A percentile compares a stretch with the other conserved stretches of the same genome.
Evolutionary conservation across 2,888 invertebrate genomes (phyloP).

Genomic region (Lycocerus yunnanus): DNA sequence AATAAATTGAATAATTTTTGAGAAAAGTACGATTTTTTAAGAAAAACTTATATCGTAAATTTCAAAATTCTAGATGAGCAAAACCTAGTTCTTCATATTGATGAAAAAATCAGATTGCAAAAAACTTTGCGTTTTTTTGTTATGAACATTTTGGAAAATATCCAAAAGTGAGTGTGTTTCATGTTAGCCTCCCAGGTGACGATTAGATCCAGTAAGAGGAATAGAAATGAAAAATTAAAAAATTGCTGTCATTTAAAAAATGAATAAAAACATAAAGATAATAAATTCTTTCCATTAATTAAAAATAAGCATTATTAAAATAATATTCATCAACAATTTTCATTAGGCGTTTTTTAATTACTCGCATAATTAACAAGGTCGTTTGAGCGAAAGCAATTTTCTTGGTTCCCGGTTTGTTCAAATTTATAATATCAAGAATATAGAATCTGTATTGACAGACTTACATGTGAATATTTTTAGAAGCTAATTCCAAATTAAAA

Average conservation of each 20-base stretch:
- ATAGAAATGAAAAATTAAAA: not conserved
- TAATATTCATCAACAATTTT: not conserved
- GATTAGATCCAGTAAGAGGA: too few relatives aligned
- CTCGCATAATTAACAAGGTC: not conserved
- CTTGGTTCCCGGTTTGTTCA: not conserved
- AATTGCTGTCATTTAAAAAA: not conserved
- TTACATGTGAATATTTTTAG: constrained; percentile 21
- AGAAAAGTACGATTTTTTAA: too few relatives aligned
- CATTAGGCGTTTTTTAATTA: not conserved
- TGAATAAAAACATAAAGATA: not conserved
- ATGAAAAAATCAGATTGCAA: too few relatives aligned
- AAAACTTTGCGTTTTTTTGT: too few relatives aligned
- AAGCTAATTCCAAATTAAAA: constrained; percentile 24
- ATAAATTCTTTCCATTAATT: not conserved
- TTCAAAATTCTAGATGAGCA: too few relatives aligned
- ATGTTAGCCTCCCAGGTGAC: too few relatives aligned
- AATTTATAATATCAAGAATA: not conserved
- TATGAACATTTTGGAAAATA: too few relatives aligned
- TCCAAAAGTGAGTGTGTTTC: too few relatives aligned
- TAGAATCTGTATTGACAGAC: not conserved
- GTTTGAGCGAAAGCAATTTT: not conserved
- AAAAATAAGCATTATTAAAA: too few relatives aligned
- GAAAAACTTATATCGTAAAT: too few relatives aligned
- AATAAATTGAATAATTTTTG: too few relatives aligned
- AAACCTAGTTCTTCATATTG: too few relatives aligned